phyloP scores from a whole-genome alignment of 2,797 vertebrate genomes.

The Apodemus agrarius region DNA sequence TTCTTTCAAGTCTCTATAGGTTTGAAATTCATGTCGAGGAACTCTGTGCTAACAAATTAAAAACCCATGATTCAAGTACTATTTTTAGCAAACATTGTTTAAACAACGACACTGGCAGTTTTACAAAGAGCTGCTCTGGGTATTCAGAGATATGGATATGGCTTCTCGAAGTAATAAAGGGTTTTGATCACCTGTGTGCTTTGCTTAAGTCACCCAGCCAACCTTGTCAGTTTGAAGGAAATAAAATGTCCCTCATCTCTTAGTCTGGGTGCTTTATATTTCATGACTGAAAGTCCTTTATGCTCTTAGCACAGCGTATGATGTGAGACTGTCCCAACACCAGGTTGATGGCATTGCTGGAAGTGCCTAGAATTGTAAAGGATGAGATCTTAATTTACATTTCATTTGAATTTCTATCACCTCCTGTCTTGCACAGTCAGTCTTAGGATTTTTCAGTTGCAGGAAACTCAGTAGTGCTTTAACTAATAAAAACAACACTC shows the following conservation, averaged over 20 bases:
- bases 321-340: background rate
- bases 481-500: background rate
- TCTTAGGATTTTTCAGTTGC: background rate
- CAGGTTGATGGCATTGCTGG: background rate
- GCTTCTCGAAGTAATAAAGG: slow-evolving; percentile 64
- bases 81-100: slow-evolving; percentile 67
- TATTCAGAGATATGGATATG: slow-evolving; percentile 18
- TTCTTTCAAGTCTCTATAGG: slow-evolving; percentile 71
- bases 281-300: background rate
- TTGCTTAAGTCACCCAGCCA: background rate
- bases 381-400: slow-evolving; percentile 42
- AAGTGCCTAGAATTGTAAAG: background rate
- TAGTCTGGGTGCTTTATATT: background rate
- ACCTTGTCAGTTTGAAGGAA: background rate
- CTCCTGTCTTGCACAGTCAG: background rate
- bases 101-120: slow-evolving; percentile 21
- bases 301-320: background rate
- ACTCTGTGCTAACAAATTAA: slow-evolving; percentile 66
- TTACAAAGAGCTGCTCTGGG: slow-evolving; percentile 11
- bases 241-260: background rate
- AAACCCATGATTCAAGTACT: slow-evolving; percentile 52
- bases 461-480: background rate
- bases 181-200: slow-evolving; percentile 32
- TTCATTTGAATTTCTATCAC: slow-evolving; percentile 47
- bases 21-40: slow-evolving; percentile 69